Percentiles rank a stretch among this genome's conserved stretches.
phyloP scores from a whole-genome alignment of 2,113 vertebrate species.

The Dipodomys spectabilis region DNA sequence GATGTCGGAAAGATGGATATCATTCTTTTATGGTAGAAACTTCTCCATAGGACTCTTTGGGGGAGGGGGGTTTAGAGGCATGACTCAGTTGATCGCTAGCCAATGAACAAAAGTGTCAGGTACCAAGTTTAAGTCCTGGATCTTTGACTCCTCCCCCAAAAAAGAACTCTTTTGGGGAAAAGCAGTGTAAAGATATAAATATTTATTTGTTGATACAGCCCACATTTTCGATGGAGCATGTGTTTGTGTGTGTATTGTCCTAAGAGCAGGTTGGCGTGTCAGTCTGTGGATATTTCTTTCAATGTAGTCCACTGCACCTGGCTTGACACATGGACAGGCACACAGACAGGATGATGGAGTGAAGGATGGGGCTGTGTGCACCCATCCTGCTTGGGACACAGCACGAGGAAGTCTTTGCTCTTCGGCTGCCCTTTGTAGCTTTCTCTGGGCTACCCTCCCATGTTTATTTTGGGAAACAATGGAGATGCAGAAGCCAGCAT shows the following conservation, averaged over 20 bases:
- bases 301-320: background rate
- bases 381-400: background rate
- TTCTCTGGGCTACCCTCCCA: background rate
- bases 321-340: background rate
- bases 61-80: no score
- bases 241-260: background rate
- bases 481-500: slow-evolving; percentile 65
- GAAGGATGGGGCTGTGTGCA: background rate
- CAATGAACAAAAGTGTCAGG: no score
- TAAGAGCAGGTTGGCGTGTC: background rate
- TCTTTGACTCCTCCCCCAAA: no score
- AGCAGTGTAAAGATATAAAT: background rate
- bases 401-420: background rate
- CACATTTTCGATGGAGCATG: background rate
- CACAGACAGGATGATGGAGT: background rate
- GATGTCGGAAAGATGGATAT: background rate
- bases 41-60: background rate
- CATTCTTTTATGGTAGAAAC: background rate
- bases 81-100: background rate
- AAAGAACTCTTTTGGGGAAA: background rate
- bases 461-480: slow-evolving; percentile 45
- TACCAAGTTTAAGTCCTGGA: no score
- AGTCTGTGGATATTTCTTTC: background rate
- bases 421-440: slow-evolving; percentile 7
- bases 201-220: slow-evolving; percentile 9